Percentiles rank a stretch among this genome's conserved stretches.
These are phyloP conservation scores for Tarsius wallacei DNA, from an alignment of 2,797 vertebrate species.

Conservation along the genomic window DNA sequence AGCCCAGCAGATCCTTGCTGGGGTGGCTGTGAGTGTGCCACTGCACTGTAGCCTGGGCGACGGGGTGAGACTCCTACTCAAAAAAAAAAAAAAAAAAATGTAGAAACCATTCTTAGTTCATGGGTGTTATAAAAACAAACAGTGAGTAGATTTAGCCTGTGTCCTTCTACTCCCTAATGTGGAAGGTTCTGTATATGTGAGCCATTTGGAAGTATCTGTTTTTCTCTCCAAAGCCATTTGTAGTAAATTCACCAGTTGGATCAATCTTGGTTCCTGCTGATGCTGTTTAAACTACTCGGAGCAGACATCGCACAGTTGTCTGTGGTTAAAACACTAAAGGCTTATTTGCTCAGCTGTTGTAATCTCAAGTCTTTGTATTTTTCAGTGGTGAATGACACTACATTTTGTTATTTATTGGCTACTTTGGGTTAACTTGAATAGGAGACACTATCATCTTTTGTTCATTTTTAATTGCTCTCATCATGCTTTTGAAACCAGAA, in stretches of 20 bases:
- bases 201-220: not conserved
- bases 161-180: not conserved
- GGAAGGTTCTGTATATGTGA: not conserved
- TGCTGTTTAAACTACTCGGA: not conserved
- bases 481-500: not conserved
- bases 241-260: not conserved
- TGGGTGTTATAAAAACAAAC: not conserved
- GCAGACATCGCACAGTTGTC: not conserved
- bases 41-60: too few relatives aligned
- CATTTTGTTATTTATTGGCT: slow-evolving; percentile 4
- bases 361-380: not conserved
- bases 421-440: not conserved
- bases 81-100: not conserved
- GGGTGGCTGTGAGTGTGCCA: too few relatives aligned
- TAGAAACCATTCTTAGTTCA: not conserved
- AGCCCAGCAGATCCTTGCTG: too few relatives aligned
- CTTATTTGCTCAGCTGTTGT: slow-evolving; percentile 18
- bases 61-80: too few relatives aligned
- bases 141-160: not conserved
- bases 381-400: not conserved
- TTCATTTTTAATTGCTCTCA: not conserved
- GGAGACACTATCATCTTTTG: slow-evolving; percentile 5
- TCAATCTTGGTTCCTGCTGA: not conserved
- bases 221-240: not conserved
- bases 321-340: not conserved